Percentiles rank a stretch among this genome's conserved stretches.
Evolutionary conservation across 35 echinoderm and acorn worm genomes (phyloP).

Genomic region (Diadema setosum): DNA sequence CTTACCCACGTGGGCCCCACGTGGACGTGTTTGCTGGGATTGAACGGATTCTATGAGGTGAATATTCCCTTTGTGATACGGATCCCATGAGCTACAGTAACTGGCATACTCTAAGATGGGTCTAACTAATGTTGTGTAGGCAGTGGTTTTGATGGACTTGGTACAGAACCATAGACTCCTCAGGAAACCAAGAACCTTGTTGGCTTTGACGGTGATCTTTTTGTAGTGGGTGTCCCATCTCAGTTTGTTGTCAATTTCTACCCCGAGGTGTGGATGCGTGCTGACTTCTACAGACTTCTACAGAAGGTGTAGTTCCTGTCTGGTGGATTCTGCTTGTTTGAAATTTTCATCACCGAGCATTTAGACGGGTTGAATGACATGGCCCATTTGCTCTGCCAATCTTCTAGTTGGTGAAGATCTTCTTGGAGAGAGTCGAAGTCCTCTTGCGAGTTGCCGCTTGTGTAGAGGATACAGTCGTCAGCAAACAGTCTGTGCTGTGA

Average conservation of each 20-base stretch:
- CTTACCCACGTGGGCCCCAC: background rate
- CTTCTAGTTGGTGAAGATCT: background rate
- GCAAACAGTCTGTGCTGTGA: background rate
- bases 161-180: background rate
- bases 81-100: constrained; percentile 28
- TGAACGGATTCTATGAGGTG: no score
- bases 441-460: background rate
- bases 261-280: background rate
- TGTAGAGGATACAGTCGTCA: constrained; percentile 46
- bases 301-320: background rate
- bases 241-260: background rate
- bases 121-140: constrained; percentile 32
- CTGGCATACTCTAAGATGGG: constrained; percentile 10
- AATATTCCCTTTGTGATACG: no score
- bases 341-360: background rate
- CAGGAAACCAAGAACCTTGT: background rate
- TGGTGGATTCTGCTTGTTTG: background rate
- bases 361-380: background rate
- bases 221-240: no score
- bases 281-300: background rate
- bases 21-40: no score
- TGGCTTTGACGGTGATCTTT: background rate
- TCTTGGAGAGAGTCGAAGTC: background rate
- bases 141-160: background rate
- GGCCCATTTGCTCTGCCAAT: background rate